Evolutionary conservation across 2,797 vertebrate species (phyloP).

Genomic region (Cuniculus paca): DNA sequence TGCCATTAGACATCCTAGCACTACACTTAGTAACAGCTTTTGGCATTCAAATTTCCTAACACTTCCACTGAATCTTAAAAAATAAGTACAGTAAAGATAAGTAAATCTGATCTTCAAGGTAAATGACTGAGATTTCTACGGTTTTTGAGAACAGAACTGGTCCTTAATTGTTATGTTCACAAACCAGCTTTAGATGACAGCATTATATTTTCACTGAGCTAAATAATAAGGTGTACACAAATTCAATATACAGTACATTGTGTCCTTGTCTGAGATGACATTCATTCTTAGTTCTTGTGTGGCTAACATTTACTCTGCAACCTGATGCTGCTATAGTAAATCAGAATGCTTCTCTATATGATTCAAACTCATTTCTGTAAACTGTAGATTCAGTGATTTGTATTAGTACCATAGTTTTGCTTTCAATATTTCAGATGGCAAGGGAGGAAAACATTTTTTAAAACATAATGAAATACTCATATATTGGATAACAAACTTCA

Average conservation of each 20-base stretch:
- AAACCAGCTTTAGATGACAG: constrained; percentile 37
- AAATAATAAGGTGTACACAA: constrained; percentile 79
- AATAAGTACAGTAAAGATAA: constrained; percentile 68
- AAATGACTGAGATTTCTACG: not conserved
- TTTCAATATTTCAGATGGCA: not conserved
- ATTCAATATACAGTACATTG: constrained; percentile 73
- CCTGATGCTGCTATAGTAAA: constrained; percentile 42
- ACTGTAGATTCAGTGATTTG: not conserved
- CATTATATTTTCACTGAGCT: constrained; percentile 60
- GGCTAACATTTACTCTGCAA: constrained; percentile 32
- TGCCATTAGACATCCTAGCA: constrained; percentile 82
- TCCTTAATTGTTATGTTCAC: constrained; percentile 43
- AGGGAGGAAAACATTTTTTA: not conserved
- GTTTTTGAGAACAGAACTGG: not conserved
- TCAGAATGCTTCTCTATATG: not conserved
- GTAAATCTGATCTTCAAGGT: constrained; percentile 41
- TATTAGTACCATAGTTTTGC: fast-evolving
- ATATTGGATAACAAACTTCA: fast-evolving
- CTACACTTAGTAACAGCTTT: constrained; percentile 81
- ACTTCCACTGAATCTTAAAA: constrained; percentile 61
- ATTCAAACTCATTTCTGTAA: not conserved
- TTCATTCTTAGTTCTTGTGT: constrained; percentile 66
- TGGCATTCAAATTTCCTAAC: constrained; percentile 81
- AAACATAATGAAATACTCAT: not conserved
- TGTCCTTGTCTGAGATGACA: constrained; percentile 68